phyloP scores from a whole-genome alignment of 1,140 invertebrate genomes.

The Drosophila eugracilis region DNA sequence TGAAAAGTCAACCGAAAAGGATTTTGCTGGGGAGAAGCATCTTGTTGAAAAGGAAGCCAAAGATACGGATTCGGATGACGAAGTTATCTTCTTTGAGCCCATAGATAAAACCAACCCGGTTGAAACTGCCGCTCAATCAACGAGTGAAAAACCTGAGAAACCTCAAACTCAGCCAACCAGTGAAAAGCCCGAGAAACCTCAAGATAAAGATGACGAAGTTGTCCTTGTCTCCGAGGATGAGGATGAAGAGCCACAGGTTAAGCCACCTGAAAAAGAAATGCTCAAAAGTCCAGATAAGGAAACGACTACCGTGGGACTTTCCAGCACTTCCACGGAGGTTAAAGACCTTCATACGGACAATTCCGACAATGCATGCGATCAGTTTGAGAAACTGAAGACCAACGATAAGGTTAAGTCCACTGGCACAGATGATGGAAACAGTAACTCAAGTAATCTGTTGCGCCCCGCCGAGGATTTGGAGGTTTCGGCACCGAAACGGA shows the following conservation, averaged over 20 bases:
- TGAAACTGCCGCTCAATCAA: not conserved
- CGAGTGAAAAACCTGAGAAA: not conserved
- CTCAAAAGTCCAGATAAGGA: slow-evolving; percentile 3
- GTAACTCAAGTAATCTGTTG: slow-evolving; percentile 72
- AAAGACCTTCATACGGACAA: slow-evolving; percentile 61
- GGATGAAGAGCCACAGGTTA: slow-evolving; percentile 35
- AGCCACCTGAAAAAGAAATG: slow-evolving; percentile 7
- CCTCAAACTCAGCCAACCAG: too few species aligned
- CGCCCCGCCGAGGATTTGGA: slow-evolving; percentile 38
- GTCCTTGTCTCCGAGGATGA: slow-evolving; percentile 70
- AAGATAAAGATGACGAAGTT: slow-evolving; percentile 50
- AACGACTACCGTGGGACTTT: not conserved
- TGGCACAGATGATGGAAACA: slow-evolving; percentile 41
- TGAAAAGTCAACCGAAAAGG: not conserved
- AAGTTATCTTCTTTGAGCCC: slow-evolving; percentile 71
- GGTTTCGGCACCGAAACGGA: slow-evolving; percentile 51
- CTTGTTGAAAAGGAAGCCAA: slow-evolving; percentile 11
- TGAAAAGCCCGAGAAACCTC: slow-evolving; percentile 4
- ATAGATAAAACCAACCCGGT: slow-evolving; percentile 42
- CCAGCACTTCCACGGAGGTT: slow-evolving; percentile 31
- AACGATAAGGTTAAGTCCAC: slow-evolving; percentile 32
- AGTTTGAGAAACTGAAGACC: slow-evolving; percentile 59
- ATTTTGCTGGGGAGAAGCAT: not conserved
- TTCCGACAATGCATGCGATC: slow-evolving; percentile 80
- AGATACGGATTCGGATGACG: slow-evolving; percentile 68